Evolutionary conservation across 2,888 invertebrate genomes (phyloP).

Genomic region (Tyria jacobaeae): DNA sequence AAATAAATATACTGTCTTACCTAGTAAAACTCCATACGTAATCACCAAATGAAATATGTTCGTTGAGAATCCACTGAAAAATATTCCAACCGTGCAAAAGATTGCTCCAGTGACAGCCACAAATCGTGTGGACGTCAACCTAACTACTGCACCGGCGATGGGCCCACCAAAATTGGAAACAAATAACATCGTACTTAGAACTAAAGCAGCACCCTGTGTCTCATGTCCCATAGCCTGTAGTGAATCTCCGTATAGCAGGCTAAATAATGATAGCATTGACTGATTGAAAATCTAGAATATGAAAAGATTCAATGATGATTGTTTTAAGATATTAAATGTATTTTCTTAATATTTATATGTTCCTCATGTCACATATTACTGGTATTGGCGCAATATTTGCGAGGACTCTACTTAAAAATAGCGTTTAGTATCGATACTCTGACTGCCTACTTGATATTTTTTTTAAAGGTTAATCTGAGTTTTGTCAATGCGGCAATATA

Average conservation of each 20-base stretch:
- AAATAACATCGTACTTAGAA: conserved; percentile 89
- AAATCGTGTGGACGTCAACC: conserved; percentile 75
- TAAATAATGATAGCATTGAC: conserved; percentile 90
- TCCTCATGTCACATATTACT: too few relatives aligned
- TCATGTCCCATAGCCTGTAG: conserved; percentile 88
- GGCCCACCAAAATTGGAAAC: conserved; percentile 89
- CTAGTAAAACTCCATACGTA: conserved; percentile 79
- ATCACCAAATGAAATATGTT: conserved; percentile 77
- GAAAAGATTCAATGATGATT: conserved; percentile 6
- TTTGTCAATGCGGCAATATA: too few relatives aligned
- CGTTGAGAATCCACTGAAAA: conserved; percentile 78
- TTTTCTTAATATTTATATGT: too few relatives aligned
- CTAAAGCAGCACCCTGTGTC: conserved; percentile 89
- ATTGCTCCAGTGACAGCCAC: conserved; percentile 77
- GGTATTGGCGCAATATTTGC: too few relatives aligned
- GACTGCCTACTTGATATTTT: too few relatives aligned
- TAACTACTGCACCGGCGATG: conserved; percentile 89
- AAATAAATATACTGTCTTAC: conserved; percentile 51
- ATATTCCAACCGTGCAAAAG: conserved; percentile 76
- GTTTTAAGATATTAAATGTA: too few relatives aligned
- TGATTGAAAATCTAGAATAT: conserved; percentile 89
- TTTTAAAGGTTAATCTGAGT: too few relatives aligned
- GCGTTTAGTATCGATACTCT: too few relatives aligned
- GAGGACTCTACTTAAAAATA: too few relatives aligned
- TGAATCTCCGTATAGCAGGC: conserved; percentile 89